These are phyloP conservation scores for Eupithecia abbreviata DNA, from an alignment of 2,888 invertebrate genomes.

Conservation along the genomic window DNA sequence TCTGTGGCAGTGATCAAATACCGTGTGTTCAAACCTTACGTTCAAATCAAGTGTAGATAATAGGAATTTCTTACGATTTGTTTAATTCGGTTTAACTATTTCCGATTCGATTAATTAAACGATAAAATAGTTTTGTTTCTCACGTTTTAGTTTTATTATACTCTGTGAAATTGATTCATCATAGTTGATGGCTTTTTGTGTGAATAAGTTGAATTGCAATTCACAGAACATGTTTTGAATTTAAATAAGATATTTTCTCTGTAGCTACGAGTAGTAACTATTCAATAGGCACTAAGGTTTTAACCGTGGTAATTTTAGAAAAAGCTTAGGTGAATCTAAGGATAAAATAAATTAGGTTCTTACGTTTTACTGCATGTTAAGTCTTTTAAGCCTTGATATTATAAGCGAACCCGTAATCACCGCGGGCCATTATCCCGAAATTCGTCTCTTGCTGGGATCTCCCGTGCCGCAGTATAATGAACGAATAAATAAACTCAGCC, in stretches of 20 bases:
- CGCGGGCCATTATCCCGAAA: slow-evolving; percentile 77
- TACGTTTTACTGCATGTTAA: slow-evolving; percentile 34
- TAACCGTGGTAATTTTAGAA: background rate
- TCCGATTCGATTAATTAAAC: slow-evolving; percentile 72
- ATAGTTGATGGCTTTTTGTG: slow-evolving; percentile 65
- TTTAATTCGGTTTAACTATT: slow-evolving; percentile 67
- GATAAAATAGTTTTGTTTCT: slow-evolving; percentile 71
- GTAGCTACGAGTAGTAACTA: background rate
- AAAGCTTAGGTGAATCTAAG: background rate
- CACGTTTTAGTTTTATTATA: slow-evolving; percentile 79
- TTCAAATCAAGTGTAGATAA: slow-evolving; percentile 49
- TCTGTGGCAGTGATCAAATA: too few relatives aligned
- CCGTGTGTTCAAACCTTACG: slow-evolving; percentile 20
- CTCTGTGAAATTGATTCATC: slow-evolving; percentile 73
- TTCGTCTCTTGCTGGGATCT: slow-evolving; percentile 76
- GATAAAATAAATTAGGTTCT: slow-evolving; percentile 27
- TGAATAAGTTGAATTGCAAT: slow-evolving; percentile 47
- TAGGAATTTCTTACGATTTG: slow-evolving; percentile 69
- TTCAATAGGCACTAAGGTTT: background rate
- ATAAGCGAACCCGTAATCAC: slow-evolving; percentile 52
- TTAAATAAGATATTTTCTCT: background rate
- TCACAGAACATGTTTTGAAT: slow-evolving; percentile 1
- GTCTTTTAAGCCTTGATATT: slow-evolving; percentile 41
- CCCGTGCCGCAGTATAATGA: slow-evolving; percentile 77
- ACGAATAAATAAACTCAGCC: slow-evolving; percentile 82